A percentile compares a stretch with the other conserved stretches of the same genome.
Evolutionary conservation across 2,113 vertebrate species (phyloP).

Genomic region (Rhegmatorhina hoffmannsi): DNA sequence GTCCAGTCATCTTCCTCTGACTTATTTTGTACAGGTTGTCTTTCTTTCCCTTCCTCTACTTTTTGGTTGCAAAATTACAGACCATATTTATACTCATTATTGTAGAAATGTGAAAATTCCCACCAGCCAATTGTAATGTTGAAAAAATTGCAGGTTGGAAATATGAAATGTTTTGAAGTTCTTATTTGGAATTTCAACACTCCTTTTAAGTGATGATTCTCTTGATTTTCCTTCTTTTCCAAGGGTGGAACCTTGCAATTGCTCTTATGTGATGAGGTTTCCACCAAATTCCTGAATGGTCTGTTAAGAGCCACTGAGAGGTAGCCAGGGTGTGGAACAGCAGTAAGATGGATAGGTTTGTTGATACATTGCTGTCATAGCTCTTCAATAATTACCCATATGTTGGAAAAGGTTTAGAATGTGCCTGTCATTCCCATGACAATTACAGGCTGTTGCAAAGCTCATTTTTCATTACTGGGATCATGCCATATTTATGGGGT

Average conservation of each 20-base stretch:
- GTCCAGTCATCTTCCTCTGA: not conserved
- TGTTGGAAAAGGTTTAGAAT: constrained; percentile 61
- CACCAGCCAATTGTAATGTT: not conserved
- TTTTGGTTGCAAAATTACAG: not conserved
- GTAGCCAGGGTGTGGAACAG: not conserved
- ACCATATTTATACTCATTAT: rapidly evolving
- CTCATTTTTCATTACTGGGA: constrained; percentile 68
- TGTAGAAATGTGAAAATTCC: not conserved
- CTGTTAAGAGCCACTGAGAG: constrained; percentile 4
- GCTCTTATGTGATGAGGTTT: not conserved
- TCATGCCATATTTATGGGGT: constrained; percentile 50
- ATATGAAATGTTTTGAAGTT: not conserved
- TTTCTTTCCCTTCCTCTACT: not conserved
- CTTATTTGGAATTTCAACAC: not conserved
- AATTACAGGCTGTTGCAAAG: constrained; percentile 62
- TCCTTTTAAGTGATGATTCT: not conserved
- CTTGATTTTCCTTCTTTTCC: not conserved
- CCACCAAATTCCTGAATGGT: not conserved
- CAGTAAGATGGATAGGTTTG: not conserved
- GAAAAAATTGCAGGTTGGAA: not conserved
- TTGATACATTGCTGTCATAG: constrained; percentile 50
- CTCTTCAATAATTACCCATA: constrained; percentile 71
- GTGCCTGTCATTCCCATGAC: constrained; percentile 51
- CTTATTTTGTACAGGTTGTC: not conserved
- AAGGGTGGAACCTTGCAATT: not conserved